Evolutionary conservation across 2,797 vertebrate genomes (phyloP).

Genomic region (Jordanella pulchra): DNA sequence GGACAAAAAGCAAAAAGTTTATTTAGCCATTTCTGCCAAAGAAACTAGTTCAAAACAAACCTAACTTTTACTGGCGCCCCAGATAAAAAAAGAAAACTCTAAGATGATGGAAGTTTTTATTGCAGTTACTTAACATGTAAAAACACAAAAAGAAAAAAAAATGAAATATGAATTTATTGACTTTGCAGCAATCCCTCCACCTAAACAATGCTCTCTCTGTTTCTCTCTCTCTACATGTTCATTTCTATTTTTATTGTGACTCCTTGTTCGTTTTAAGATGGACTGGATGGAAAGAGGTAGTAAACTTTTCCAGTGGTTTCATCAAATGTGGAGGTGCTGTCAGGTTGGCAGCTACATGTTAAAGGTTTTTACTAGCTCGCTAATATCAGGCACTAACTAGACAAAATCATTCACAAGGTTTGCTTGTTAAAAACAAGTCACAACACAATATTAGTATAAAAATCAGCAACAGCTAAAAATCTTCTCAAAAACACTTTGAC

Average conservation of each 20-base stretch:
- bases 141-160: too few relatives aligned
- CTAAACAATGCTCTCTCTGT: too few relatives aligned
- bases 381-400: not conserved
- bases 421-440: not conserved
- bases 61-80: not conserved
- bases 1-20: conserved; percentile 34
- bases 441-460: not conserved
- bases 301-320: not conserved
- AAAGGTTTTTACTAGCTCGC: not conserved
- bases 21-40: conserved; percentile 16
- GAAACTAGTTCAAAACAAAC: conserved; percentile 24
- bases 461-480: conserved; percentile 11
- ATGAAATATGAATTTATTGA: too few relatives aligned
- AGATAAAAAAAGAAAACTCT: not conserved
- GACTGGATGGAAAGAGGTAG: not conserved
- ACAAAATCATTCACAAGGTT: not conserved
- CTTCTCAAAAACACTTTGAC: conserved; percentile 29
- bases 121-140: not conserved
- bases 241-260: not conserved
- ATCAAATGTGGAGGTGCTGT: not conserved
- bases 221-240: too few relatives aligned
- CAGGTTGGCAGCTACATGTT: not conserved
- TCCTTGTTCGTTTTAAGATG: not conserved
- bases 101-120: not conserved
- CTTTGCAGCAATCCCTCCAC: too few relatives aligned